These are phyloP conservation scores for Bostrychus sinensis DNA, from an alignment of 2,113 vertebrate genomes.

Conservation along the genomic window DNA sequence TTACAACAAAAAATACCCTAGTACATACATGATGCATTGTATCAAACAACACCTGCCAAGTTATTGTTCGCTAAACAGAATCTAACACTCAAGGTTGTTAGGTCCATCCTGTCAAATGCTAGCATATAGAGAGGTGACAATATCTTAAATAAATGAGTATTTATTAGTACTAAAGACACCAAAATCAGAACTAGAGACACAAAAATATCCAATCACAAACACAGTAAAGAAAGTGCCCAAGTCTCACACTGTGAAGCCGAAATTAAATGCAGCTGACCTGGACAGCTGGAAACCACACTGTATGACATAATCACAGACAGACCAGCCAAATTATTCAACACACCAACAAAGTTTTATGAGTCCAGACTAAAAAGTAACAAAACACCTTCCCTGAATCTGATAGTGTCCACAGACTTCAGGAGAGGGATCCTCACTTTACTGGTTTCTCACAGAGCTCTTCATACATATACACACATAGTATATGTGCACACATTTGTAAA, in stretches of 20 bases:
- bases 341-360: conserved; percentile 7
- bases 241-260: conserved; percentile 23
- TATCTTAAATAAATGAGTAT: too few species aligned
- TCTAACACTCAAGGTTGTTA: too few species aligned
- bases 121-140: too few species aligned
- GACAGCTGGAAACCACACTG: conserved; percentile 64
- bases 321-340: conserved; percentile 38
- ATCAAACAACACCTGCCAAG: too few species aligned
- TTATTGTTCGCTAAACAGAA: too few species aligned
- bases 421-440: neutral
- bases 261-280: conserved; percentile 46
- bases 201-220: neutral
- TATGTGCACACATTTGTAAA: conserved; percentile 13
- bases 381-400: neutral
- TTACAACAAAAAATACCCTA: too few species aligned
- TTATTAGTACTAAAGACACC: too few species aligned
- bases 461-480: conserved; percentile 3
- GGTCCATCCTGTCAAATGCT: too few species aligned
- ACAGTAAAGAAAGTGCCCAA: neutral
- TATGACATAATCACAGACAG: conserved; percentile 62
- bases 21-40: too few species aligned
- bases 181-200: neutral
- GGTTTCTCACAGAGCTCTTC: neutral
- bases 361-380: conserved; percentile 17
- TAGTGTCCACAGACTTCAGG: neutral